A percentile compares a stretch with the other conserved stretches of the same genome.
Evolutionary conservation across 2,888 invertebrate species (phyloP).

Genomic region (Hedychridium roseum): DNA sequence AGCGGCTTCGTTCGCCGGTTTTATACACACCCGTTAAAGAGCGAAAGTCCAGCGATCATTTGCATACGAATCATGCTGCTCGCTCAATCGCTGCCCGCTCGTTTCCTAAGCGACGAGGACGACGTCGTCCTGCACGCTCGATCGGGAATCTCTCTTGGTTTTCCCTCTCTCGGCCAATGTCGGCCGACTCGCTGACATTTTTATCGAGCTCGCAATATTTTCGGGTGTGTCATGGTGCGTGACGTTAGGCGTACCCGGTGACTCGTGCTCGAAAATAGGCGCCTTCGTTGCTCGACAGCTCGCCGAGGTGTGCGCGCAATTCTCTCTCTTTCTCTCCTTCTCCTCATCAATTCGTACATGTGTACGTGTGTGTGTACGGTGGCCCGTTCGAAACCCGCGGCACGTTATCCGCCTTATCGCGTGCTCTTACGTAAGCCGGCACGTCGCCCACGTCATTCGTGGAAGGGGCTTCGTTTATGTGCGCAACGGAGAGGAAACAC

Average conservation of each 20-base stretch:
- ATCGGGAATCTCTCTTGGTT: slow-evolving; percentile 10
- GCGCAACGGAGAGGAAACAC: slow-evolving; percentile 4
- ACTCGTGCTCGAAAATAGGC: slow-evolving; percentile 37
- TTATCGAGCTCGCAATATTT: slow-evolving; percentile 22
- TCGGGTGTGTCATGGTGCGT: slow-evolving; percentile 21
- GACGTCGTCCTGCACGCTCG: too few species aligned
- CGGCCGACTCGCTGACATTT: slow-evolving; percentile 25
- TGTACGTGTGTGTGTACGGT: too few species aligned
- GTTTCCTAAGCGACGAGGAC: too few species aligned
- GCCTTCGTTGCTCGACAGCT: too few species aligned
- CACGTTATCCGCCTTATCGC: slow-evolving; percentile 43
- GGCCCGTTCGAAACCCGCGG: slow-evolving; percentile 22
- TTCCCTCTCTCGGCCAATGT: slow-evolving; percentile 6
- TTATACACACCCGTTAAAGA: too few species aligned
- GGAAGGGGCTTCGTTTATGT: slow-evolving; percentile 22
- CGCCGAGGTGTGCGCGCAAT: slow-evolving; percentile 15
- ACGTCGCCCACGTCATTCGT: slow-evolving; percentile 37
- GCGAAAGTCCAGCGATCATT: too few species aligned
- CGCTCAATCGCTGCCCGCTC: too few species aligned
- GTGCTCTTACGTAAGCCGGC: slow-evolving; percentile 36
- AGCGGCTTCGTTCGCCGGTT: too few species aligned
- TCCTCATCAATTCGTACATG: too few species aligned
- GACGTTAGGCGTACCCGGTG: slow-evolving; percentile 17
- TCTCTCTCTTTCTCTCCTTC: slow-evolving; percentile 15
- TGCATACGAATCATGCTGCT: too few species aligned